Percentiles rank a stretch among this genome's conserved stretches.
Evolutionary conservation across 2,888 invertebrate species (phyloP).

Genomic region (Lathronympha strigana): DNA sequence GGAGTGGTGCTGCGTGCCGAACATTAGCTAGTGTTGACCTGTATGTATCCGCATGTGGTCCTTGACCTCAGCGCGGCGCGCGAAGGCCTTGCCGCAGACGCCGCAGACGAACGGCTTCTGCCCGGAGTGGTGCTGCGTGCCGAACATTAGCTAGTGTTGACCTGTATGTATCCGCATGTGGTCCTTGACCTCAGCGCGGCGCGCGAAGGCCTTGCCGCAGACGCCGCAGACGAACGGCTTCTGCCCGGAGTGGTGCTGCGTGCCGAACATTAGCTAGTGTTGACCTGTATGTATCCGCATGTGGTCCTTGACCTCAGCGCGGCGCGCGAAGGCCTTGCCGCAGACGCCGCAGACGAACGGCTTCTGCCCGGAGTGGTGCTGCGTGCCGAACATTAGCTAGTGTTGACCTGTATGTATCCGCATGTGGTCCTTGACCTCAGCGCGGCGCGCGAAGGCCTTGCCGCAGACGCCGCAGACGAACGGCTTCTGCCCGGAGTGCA

Average conservation of each 20-base stretch:
- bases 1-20: too few relatives aligned
- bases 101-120: conserved; percentile 89
- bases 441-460: conserved; percentile 89
- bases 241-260: conserved; percentile 85
- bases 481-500: conserved; percentile 90
- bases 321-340: conserved; percentile 89
- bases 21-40: conserved; percentile 60
- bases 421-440: conserved; percentile 92
- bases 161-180: conserved; percentile 92
- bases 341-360: conserved; percentile 89
- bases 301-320: conserved; percentile 91
- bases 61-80: conserved; percentile 89
- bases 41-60: conserved; percentile 93
- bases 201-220: conserved; percentile 89
- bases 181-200: conserved; percentile 90
- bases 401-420: conserved; percentile 88
- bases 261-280: too few relatives aligned
- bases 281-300: conserved; percentile 92
- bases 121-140: too few relatives aligned
- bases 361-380: conserved; percentile 87
- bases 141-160: conserved; percentile 42
- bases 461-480: conserved; percentile 88
- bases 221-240: conserved; percentile 88
- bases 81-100: conserved; percentile 89
- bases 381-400: too few relatives aligned